Conservation (phyloP, 2,797 vertebrate species). For the Loris lydekkerianus region DNA sequence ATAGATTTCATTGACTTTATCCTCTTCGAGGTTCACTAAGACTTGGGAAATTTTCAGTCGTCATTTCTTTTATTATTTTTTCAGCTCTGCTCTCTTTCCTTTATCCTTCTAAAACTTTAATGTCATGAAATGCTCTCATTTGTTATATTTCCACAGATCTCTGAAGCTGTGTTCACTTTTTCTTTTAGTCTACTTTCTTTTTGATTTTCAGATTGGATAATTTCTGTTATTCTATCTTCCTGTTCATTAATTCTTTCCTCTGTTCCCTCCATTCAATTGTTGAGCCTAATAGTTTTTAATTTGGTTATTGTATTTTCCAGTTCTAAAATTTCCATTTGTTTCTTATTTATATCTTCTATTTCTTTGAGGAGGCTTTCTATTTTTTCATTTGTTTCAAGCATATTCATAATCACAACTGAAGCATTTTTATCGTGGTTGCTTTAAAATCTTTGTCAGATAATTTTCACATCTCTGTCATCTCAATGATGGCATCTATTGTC, state of each 20-base stretch:
- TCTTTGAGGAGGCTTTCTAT: neutral
- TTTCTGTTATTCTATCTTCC: neutral
- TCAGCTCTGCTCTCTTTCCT: neutral
- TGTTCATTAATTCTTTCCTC: neutral
- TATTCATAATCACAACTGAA: neutral
- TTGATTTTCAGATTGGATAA: neutral
- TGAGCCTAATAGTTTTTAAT: neutral
- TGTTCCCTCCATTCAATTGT: neutral
- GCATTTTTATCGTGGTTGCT: neutral
- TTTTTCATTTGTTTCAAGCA: neutral
- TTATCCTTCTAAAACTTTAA: neutral
- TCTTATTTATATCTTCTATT: conserved; percentile 11
- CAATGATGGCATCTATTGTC: neutral
- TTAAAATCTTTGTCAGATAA: conserved; percentile 10
- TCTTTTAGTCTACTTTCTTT: neutral
- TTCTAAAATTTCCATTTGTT: conserved; percentile 33
- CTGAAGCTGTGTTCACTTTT: neutral
- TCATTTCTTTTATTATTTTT: neutral
- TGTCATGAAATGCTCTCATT: neutral
- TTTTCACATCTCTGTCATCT: conserved; percentile 20
- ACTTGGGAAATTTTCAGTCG: neutral
- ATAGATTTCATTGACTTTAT: neutral
- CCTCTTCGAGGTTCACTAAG: neutral
- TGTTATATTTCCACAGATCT: neutral
- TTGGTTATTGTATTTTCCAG: conserved; percentile 40